A percentile compares a stretch with the other conserved stretches of the same genome.
Conservation (phyloP, 2,113 vertebrate species). For the Amazona vittata region DNA sequence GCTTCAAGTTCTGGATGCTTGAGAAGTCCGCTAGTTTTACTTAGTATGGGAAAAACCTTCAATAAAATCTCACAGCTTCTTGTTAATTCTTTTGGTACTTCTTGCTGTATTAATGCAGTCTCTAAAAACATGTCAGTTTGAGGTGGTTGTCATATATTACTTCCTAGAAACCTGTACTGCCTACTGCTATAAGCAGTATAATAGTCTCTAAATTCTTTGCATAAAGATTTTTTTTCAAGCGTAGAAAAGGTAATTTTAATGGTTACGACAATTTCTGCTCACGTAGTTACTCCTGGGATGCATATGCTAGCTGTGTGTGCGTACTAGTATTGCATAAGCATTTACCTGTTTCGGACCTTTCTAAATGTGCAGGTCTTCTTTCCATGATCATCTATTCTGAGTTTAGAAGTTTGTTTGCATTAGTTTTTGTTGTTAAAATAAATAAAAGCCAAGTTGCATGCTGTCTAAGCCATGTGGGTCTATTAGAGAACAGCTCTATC, state of each 20-base stretch:
- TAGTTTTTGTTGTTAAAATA: not conserved
- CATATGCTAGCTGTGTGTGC: fast-evolving
- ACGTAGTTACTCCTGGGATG: not conserved
- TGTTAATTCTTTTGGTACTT: not conserved
- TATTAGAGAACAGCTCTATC: not conserved
- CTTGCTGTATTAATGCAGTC: not conserved
- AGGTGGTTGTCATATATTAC: not conserved
- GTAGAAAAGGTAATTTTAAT: not conserved
- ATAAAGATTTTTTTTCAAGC: not conserved
- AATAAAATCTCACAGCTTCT: not conserved
- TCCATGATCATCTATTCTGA: not conserved
- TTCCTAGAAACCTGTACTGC: not conserved
- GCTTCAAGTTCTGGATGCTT: not conserved
- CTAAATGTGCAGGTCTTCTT: not conserved
- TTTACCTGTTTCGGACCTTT: not conserved
- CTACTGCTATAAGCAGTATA: not conserved
- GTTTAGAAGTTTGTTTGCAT: not conserved
- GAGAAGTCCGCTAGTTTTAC: not conserved
- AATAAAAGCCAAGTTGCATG: not conserved
- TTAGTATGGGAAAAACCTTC: not conserved
- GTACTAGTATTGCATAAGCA: not conserved
- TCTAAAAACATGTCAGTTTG: not conserved
- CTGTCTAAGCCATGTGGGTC: not conserved
- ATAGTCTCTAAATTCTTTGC: not conserved
- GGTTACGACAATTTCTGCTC: not conserved